These are phyloP conservation scores for Microtus montanus DNA, from an alignment of 2,113 vertebrate species.

Conservation along the genomic window DNA sequence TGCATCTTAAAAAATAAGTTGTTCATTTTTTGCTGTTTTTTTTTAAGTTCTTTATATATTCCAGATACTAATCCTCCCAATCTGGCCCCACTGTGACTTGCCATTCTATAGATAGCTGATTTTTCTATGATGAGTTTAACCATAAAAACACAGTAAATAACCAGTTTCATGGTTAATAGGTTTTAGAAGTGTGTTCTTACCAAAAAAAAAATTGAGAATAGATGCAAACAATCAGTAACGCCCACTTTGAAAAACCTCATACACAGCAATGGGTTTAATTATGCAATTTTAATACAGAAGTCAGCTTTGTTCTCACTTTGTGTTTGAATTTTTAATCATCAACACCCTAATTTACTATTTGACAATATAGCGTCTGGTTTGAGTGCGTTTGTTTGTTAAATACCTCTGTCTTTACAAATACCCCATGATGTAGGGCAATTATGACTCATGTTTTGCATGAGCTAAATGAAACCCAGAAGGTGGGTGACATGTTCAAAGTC, in stretches of 20 bases:
- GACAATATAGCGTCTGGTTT: background rate
- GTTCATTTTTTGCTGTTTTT: background rate
- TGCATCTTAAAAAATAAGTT: background rate
- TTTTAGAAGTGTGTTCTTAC: conserved; percentile 10
- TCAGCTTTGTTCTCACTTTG: background rate
- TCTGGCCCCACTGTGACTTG: background rate
- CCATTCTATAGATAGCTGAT: background rate
- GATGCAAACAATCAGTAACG: background rate
- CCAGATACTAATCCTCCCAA: too few relatives aligned
- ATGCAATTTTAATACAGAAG: background rate
- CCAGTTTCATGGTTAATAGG: background rate
- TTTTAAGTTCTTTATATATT: background rate
- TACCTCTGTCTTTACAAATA: background rate
- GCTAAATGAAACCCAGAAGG: background rate
- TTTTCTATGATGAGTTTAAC: background rate
- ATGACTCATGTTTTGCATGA: background rate
- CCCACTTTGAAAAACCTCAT: background rate
- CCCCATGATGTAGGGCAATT: background rate
- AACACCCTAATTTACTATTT: background rate
- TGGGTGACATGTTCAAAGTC: background rate
- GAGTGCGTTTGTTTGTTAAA: background rate
- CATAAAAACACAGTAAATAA: background rate
- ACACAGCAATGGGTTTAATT: background rate
- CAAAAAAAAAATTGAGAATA: background rate
- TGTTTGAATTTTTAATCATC: background rate